A percentile compares a stretch with the other conserved stretches of the same genome.
phyloP scores from a whole-genome alignment of 2,888 invertebrate species.

The Diaphora mendica region DNA sequence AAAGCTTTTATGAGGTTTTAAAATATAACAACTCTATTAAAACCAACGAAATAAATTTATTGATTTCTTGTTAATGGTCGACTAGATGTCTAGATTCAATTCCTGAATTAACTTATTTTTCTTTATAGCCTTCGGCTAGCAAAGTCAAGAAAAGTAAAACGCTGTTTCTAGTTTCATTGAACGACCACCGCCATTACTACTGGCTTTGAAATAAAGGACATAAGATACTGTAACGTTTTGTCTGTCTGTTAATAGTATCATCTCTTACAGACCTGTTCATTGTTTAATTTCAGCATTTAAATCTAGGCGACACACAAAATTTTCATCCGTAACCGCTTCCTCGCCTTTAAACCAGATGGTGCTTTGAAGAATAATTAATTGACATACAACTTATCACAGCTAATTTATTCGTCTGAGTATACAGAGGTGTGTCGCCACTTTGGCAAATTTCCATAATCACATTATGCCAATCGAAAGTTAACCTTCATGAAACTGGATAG shows the following conservation, averaged over 20 bases:
- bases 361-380: constrained; percentile 87
- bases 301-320: constrained; percentile 46
- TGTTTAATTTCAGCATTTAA: constrained; percentile 35
- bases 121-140: too few relatives aligned
- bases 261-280: constrained; percentile 31
- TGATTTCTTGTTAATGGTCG: background rate
- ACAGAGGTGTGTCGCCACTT: constrained; percentile 79
- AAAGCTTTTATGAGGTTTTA: background rate
- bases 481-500: constrained; percentile 41
- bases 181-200: too few relatives aligned
- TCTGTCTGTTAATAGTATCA: background rate
- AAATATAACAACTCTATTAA: background rate
- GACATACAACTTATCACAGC: constrained; percentile 85
- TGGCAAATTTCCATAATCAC: constrained; percentile 77
- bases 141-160: background rate
- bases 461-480: constrained; percentile 42
- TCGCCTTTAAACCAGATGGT: constrained; percentile 77
- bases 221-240: background rate
- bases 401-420: constrained; percentile 85
- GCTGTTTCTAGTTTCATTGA: too few relatives aligned
- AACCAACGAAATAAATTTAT: background rate
- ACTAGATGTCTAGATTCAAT: background rate
- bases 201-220: background rate
- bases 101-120: background rate
- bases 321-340: constrained; percentile 68